Evolutionary conservation across 2,113 vertebrate genomes (phyloP).

Genomic region (Suncus etruscus): DNA sequence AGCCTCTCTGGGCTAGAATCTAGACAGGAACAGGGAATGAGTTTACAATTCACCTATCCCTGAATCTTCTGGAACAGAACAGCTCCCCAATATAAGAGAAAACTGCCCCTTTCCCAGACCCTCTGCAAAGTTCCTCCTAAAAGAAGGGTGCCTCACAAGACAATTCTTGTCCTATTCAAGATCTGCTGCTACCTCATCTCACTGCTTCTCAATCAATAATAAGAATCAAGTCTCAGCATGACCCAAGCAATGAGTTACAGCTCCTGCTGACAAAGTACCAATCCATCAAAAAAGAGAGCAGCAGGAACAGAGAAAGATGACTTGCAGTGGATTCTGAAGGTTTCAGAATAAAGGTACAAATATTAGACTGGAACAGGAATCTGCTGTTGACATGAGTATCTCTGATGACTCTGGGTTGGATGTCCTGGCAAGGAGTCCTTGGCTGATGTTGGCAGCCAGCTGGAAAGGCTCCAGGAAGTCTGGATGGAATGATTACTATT

Average conservation of each 20-base stretch:
- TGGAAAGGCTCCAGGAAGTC: neutral
- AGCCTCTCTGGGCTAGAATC: neutral
- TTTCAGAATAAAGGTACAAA: neutral
- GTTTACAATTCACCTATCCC: neutral
- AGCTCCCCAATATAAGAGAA: neutral
- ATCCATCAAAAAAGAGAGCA: conserved; percentile 32
- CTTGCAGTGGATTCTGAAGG: neutral
- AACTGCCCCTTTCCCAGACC: neutral
- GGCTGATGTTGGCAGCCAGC: neutral
- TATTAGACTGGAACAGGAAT: conserved; percentile 11
- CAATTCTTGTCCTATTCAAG: conserved; percentile 3
- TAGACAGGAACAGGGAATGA: neutral
- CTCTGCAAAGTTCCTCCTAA: conserved; percentile 24
- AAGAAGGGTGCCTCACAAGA: neutral
- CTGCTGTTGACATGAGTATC: neutral
- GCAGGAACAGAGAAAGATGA: conserved; percentile 13
- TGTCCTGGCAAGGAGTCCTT: neutral
- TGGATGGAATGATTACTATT: neutral
- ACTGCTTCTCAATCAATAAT: neutral
- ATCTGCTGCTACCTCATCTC: neutral
- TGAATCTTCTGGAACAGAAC: too few species aligned
- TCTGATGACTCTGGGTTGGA: neutral
- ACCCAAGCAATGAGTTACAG: neutral
- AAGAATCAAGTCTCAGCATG: neutral
- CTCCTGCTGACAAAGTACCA: conserved; percentile 35